phyloP scores from a whole-genome alignment of 2,797 vertebrate genomes.

The Cossypha caffra region DNA sequence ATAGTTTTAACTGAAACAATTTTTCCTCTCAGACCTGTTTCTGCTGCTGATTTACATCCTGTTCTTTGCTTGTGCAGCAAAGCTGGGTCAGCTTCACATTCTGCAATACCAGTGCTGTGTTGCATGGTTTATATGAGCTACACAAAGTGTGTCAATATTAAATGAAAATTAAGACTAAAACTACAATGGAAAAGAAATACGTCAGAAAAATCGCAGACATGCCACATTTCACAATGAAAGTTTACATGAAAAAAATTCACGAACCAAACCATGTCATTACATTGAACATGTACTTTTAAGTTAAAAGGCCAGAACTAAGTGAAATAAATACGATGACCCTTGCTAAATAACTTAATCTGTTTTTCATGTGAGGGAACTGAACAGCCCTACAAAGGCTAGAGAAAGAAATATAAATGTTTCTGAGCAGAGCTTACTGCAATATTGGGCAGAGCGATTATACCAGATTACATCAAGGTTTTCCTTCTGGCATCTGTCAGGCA shows the following conservation, averaged over 20 bases:
- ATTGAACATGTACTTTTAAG: neutral
- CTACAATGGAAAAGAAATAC: neutral
- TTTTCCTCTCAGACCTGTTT: slow-evolving; percentile 28
- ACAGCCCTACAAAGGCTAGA: neutral
- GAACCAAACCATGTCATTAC: fast-evolving
- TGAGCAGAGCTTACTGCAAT: neutral
- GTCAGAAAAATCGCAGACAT: neutral
- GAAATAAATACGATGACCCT: neutral
- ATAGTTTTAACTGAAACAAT: neutral
- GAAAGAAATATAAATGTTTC: neutral
- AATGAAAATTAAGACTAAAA: neutral
- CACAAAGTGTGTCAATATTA: neutral
- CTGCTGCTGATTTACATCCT: neutral
- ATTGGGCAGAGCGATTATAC: slow-evolving; percentile 8
- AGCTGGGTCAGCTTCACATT: neutral
- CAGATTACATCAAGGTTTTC: slow-evolving; percentile 57
- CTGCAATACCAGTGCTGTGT: neutral
- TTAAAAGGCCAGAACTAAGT: neutral
- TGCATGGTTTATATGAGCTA: neutral
- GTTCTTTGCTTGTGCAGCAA: neutral
- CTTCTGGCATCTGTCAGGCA: slow-evolving; percentile 60
- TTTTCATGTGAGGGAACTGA: neutral
- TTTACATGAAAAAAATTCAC: neutral
- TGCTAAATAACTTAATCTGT: neutral
- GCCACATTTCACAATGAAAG: neutral